These are phyloP conservation scores for Saguinus midas DNA, from an alignment of 2,113 vertebrate genomes.

Conservation along the genomic window DNA sequence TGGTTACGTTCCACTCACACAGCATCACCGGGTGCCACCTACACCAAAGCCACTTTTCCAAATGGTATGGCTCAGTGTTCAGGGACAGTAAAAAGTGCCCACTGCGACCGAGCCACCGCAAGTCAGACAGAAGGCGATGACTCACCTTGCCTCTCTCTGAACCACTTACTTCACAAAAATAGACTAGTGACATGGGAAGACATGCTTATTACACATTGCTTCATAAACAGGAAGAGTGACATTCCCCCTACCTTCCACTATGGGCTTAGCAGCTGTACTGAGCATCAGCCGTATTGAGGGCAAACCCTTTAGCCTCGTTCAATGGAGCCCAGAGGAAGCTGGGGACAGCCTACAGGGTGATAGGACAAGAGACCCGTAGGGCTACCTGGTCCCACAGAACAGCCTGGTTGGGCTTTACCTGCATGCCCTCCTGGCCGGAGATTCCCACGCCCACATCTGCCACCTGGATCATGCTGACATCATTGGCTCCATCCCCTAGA, in stretches of 20 bases:
- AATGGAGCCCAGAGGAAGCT: not conserved
- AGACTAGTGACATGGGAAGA: not conserved
- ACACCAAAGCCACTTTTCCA: not conserved
- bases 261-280: not conserved
- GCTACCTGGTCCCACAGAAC: too few relatives aligned
- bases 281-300: not conserved
- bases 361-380: not conserved
- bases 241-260: not conserved
- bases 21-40: not conserved
- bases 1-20: not conserved
- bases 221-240: not conserved
- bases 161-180: not conserved
- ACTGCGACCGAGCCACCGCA: not conserved
- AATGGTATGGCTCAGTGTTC: fast-evolving
- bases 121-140: not conserved
- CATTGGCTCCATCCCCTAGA: constrained; percentile 97
- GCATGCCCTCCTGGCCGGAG: constrained; percentile 98
- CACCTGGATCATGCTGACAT: constrained; percentile 99
- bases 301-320: not conserved
- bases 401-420: constrained; percentile 84
- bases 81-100: not conserved
- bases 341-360: fast-evolving
- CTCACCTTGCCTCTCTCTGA: not conserved
- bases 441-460: constrained; percentile 98
- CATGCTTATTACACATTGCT: not conserved